These are phyloP conservation scores for Globia sparganii DNA, from an alignment of 2,888 invertebrate species.

Conservation along the genomic window DNA sequence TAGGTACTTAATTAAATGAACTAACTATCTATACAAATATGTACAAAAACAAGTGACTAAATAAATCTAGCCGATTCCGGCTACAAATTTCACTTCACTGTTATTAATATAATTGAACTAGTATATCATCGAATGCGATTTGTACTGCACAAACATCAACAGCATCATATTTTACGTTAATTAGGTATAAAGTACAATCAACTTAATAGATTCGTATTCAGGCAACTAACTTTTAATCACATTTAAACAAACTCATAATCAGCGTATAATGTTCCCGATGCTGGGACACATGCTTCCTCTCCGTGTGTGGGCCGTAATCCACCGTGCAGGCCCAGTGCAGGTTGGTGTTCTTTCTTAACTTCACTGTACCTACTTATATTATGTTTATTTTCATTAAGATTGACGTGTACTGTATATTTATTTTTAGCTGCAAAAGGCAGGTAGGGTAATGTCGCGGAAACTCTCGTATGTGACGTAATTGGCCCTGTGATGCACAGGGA, in stretches of 20 bases:
- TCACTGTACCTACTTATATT: not conserved
- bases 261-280: too few relatives aligned
- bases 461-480: constrained; percentile 4
- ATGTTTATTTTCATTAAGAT: not conserved
- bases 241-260: too few relatives aligned
- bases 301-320: too few relatives aligned
- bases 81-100: not conserved
- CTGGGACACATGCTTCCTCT: too few relatives aligned
- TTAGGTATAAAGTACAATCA: not conserved
- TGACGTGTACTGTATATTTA: not conserved
- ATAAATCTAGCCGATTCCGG: not conserved
- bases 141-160: constrained; percentile 1
- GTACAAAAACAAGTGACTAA: too few relatives aligned
- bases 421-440: constrained; percentile 5
- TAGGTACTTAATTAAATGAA: too few relatives aligned
- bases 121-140: not conserved
- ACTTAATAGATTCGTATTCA: not conserved
- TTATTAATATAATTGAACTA: not conserved
- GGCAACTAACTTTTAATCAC: not conserved
- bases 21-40: too few relatives aligned
- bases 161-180: constrained; percentile 1
- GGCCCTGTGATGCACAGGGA: constrained; percentile 9
- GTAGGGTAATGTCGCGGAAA: not conserved
- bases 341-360: too few relatives aligned
- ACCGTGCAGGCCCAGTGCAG: too few relatives aligned